A percentile compares a stretch with the other conserved stretches of the same genome.
Conservation (phyloP, 2,888 invertebrate genomes). For the Nephrotoma flavescens region DNA sequence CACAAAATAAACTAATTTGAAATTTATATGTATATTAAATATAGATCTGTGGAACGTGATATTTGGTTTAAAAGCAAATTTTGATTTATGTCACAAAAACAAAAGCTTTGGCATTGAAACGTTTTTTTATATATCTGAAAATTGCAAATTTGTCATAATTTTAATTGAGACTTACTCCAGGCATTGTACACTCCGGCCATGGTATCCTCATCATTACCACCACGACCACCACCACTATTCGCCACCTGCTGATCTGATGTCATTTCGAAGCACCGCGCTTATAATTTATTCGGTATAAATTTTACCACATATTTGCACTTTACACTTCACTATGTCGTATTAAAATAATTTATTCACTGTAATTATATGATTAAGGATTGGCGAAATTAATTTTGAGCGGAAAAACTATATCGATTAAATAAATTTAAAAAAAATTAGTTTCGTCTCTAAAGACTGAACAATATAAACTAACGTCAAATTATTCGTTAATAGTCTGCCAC, state of each 20-base stretch:
- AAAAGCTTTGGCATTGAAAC: background rate
- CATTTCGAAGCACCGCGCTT: background rate
- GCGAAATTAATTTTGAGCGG: background rate
- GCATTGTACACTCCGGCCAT: slow-evolving; percentile 50
- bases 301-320: background rate
- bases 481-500: background rate
- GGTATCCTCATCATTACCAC: slow-evolving; percentile 33
- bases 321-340: background rate
- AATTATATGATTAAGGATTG: background rate
- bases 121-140: background rate
- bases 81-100: background rate
- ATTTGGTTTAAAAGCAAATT: background rate
- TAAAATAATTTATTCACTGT: background rate
- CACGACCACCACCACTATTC: background rate
- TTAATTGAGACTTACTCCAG: slow-evolving; percentile 40
- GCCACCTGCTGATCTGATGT: slow-evolving; percentile 8
- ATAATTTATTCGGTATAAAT: background rate
- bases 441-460: background rate
- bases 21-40: background rate
- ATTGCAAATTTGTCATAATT: background rate
- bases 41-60: background rate
- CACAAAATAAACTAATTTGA: background rate
- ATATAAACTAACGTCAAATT: background rate
- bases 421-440: background rate
- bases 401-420: background rate